These are phyloP conservation scores for Ophioninae sp. DNA, from an alignment of 2,888 invertebrate genomes.

Conservation along the genomic window DNA sequence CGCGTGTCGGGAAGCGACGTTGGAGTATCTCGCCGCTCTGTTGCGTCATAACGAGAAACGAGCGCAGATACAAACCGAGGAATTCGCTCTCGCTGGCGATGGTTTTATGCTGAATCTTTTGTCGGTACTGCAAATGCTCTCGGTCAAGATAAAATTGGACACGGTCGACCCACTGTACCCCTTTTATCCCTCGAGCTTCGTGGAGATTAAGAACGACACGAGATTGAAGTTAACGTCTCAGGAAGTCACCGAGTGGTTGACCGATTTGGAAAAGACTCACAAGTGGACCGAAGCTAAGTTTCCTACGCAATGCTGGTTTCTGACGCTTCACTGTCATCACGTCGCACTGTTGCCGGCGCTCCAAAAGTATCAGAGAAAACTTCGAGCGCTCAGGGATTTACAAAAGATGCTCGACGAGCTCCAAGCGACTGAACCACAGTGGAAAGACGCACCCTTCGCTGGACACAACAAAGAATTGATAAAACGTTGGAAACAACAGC, in stretches of 20 bases:
- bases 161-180: constrained; percentile 95
- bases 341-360: constrained; percentile 94
- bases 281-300: constrained; percentile 93
- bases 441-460: constrained; percentile 90
- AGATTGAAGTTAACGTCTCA: constrained; percentile 91
- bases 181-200: constrained; percentile 89
- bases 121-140: constrained; percentile 93
- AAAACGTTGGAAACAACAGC: constrained; percentile 93
- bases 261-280: constrained; percentile 85
- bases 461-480: constrained; percentile 91
- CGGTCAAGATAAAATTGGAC: constrained; percentile 94
- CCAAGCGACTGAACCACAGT: constrained; percentile 90
- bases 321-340: constrained; percentile 97
- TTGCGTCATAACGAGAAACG: constrained; percentile 92
- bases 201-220: constrained; percentile 90
- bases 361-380: constrained; percentile 90
- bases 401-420: constrained; percentile 94
- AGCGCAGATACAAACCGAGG: constrained; percentile 94
- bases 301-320: constrained; percentile 98
- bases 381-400: constrained; percentile 90
- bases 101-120: constrained; percentile 98
- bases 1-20: constrained; percentile 89
- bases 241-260: constrained; percentile 90
- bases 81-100: constrained; percentile 93
- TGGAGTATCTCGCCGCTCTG: constrained; percentile 90